Evolutionary conservation across 2,797 vertebrate species (phyloP), one percentile per base, ranked within the genome.

Genomic region (Characodon lateralis): DNA sequence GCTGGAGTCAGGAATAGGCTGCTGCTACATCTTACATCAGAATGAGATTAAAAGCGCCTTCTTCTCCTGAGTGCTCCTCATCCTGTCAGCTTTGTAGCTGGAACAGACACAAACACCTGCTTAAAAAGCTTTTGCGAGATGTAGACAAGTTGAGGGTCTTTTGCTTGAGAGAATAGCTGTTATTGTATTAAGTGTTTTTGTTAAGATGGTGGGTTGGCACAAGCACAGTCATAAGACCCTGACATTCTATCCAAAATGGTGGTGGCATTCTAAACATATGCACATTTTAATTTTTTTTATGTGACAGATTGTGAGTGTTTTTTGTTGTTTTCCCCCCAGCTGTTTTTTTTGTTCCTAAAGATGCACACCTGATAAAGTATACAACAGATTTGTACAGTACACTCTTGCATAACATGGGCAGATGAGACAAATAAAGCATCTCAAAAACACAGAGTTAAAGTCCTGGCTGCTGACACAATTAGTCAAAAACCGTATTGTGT

Each of bases 261-360:
- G 56, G 86, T 68, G 71, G 81, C 81, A 76, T 63, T 83, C 86
- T 88, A 91, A 91, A 83, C 87, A 89, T 87, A 71, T 85, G 74
- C 58, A 71, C 79, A 84, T 88, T 86, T 84, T 82, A 48, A 22
- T 10, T 24, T 14, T 24, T 61, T 86, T 61, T 46, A 74, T 85
- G 84, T 90, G 91, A 89, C 91, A 93, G 88, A 90, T 89, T 93
- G 89, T 53, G 84, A 78, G 78, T 76, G 74, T 78, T 77, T 78
- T 48, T 77, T 74, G 68, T n/a, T 31, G 59, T 35, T 61, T 83
- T 74, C 81, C 35, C 59, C 82, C 78, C 48, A 63, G 78, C 86
- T 91, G 81, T 80, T 89, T 65, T 41, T 41, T 90, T 91, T 91
- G 86, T 88, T 89, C 90, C 82, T 63, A 72, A 77, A 72, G 63